Base-by-base conservation (phyloP, 2,888 invertebrate genomes). In the Pseudococcus viburni region DNA sequence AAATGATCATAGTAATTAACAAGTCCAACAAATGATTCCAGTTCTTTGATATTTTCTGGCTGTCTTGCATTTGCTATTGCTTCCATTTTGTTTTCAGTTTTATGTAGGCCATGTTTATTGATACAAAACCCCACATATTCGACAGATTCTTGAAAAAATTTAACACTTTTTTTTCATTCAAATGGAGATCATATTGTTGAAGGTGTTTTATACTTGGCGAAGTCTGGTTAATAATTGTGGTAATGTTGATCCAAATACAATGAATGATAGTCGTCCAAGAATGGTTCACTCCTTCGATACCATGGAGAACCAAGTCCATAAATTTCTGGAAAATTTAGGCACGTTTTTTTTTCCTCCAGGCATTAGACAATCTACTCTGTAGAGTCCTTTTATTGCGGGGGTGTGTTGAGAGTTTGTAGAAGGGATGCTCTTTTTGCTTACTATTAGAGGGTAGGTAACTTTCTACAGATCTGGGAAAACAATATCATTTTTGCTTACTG, bases 221-320 rank as follows among this genome's bases (percentile, higher is more conserved):
- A 68, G 11, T 3, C 5, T 19, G 5, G n/a, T n/a, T n/a, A n/a
- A n/a, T n/a, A n/a, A n/a, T n/a, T n/a, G n/a, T n/a, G n/a, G n/a
- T n/a, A n/a, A 5, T 68, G 4, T 22, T 2, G 22, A 11, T 4
- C 90, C 90, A 88, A 90, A 89, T 55, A 90, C 86, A 11, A 89
- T 88, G 26, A 90, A n/a, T n/a, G n/a, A n/a, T 90, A 42, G n/a
- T 91, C 91, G 88, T 91, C 90, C 46, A 90, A 91, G 89, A 91
- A 91, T 90, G 90, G n/a, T n/a, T n/a, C n/a, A 39, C 90, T 90
- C n/a, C n/a, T n/a, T n/a, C n/a, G n/a, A n/a, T n/a, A n/a, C n/a
- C n/a, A n/a, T n/a, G n/a, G n/a, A n/a, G 89, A n/a, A 90, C 88
- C 89, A 90, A 90, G 33, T 91, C 91, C 91, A 91, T 91, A 86